Percentiles rank a stretch among this genome's conserved stretches.
phyloP scores from a whole-genome alignment of 37 sponge, comb jelly and placozoan genomes.

The Lycopodina hypogea region DNA sequence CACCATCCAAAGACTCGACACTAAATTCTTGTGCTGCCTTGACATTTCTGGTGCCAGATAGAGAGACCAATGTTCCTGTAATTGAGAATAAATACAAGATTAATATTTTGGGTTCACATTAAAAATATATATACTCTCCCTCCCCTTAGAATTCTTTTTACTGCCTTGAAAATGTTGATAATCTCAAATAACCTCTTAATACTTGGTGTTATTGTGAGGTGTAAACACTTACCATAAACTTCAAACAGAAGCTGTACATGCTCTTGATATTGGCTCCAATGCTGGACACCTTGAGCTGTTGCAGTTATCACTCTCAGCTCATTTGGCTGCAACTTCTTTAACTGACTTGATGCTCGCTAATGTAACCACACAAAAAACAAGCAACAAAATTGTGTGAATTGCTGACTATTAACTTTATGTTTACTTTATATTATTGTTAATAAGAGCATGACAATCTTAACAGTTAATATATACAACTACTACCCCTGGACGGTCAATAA shows the following conservation, averaged over 20 bases:
- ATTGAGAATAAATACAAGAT: background rate
- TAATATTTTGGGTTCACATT: background rate
- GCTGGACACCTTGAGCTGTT: conserved; percentile 61
- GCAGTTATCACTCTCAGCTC: conserved; percentile 59
- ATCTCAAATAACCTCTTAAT: too few relatives aligned
- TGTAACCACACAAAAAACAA: background rate
- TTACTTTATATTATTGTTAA: too few relatives aligned
- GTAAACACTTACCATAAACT: conserved; percentile 59
- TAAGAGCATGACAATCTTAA: too few relatives aligned
- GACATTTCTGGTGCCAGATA: background rate
- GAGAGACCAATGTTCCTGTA: conserved; percentile 38
- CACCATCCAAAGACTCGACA: conserved; percentile 50
- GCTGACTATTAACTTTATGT: too few relatives aligned
- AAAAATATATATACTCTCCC: too few relatives aligned
- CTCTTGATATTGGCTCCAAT: conserved; percentile 49
- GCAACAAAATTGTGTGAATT: background rate
- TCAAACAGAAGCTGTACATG: conserved; percentile 59
- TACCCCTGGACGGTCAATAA: too few relatives aligned
- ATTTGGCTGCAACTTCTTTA: background rate
- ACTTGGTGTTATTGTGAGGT: too few relatives aligned
- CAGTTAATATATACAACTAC: too few relatives aligned
- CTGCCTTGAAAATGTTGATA: too few relatives aligned
- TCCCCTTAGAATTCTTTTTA: too few relatives aligned
- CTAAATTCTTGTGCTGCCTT: conserved; percentile 32
- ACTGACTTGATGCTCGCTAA: background rate